These are phyloP conservation scores for Neolamprologus variostigma DNA, from an alignment of 2,113 vertebrate species.

Conservation along the genomic window DNA sequence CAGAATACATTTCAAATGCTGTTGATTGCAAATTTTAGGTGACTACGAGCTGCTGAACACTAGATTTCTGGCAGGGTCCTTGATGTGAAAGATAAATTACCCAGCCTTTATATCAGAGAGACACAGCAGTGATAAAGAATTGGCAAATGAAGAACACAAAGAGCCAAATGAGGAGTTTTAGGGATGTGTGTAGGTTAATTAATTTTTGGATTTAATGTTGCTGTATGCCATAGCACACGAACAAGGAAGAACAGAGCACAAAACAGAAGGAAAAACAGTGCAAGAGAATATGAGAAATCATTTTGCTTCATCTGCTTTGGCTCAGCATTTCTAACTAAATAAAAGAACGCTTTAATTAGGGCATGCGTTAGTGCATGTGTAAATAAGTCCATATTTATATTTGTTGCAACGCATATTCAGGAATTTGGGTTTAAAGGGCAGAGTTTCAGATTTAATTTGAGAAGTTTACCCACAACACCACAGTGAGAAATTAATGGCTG, in stretches of 20 bases:
- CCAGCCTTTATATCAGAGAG: background rate
- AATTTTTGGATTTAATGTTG: background rate
- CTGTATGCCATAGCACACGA: background rate
- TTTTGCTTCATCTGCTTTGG: background rate
- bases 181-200: background rate
- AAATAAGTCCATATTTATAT: background rate
- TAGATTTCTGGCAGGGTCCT: background rate
- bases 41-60: background rate
- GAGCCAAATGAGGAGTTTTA: background rate
- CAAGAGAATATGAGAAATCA: background rate
- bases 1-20: conserved; percentile 35
- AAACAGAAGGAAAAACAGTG: background rate
- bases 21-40: conserved; percentile 6
- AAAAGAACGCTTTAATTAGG: background rate
- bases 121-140: background rate
- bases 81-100: background rate
- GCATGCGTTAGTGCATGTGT: too few relatives aligned
- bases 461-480: background rate
- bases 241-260: background rate
- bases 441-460: background rate
- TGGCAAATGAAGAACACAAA: background rate
- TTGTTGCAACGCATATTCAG: background rate
- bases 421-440: background rate
- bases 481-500: background rate
- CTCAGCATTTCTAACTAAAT: background rate